These are phyloP conservation scores for Akabosia matsudoensis DNA, from an alignment of 1,140 invertebrate genomes.

Conservation along the genomic window DNA sequence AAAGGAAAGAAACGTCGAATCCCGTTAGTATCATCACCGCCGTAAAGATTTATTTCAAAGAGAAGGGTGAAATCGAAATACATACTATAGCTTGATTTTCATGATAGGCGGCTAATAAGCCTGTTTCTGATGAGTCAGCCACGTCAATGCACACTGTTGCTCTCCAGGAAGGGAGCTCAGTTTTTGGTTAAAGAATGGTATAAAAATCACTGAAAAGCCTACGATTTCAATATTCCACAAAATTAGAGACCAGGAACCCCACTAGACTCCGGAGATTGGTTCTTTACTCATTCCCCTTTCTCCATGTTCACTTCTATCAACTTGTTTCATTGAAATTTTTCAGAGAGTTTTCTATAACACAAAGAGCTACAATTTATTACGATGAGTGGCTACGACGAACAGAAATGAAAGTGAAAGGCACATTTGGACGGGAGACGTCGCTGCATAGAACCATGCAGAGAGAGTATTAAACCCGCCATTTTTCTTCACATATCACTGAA, in stretches of 20 bases:
- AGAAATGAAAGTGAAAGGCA: neutral
- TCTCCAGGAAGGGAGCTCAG: too few relatives aligned
- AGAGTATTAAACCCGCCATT: conserved; percentile 41
- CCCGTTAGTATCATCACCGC: neutral
- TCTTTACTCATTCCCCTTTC: neutral
- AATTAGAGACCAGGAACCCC: conserved; percentile 17
- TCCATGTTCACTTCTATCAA: neutral
- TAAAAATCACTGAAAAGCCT: conserved; percentile 7
- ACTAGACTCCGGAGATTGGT: conserved; percentile 24
- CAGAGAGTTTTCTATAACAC: conserved; percentile 7
- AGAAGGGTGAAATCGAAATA: too few relatives aligned
- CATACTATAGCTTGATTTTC: too few relatives aligned
- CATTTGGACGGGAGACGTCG: neutral
- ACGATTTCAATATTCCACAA: conserved; percentile 6
- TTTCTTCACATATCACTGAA: conserved; percentile 43
- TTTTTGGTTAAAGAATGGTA: too few relatives aligned
- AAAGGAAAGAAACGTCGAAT: neutral
- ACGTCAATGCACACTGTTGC: too few relatives aligned
- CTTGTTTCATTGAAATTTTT: too few relatives aligned
- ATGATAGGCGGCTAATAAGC: too few relatives aligned
- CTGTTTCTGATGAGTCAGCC: too few relatives aligned
- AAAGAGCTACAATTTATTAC: conserved; percentile 23
- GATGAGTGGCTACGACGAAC: neutral
- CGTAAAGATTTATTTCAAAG: too few relatives aligned
- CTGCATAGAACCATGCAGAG: conserved; percentile 34